These are phyloP conservation scores for Mionectes olivaceus DNA, from an alignment of 2,797 vertebrate species.

Conservation along the genomic window DNA sequence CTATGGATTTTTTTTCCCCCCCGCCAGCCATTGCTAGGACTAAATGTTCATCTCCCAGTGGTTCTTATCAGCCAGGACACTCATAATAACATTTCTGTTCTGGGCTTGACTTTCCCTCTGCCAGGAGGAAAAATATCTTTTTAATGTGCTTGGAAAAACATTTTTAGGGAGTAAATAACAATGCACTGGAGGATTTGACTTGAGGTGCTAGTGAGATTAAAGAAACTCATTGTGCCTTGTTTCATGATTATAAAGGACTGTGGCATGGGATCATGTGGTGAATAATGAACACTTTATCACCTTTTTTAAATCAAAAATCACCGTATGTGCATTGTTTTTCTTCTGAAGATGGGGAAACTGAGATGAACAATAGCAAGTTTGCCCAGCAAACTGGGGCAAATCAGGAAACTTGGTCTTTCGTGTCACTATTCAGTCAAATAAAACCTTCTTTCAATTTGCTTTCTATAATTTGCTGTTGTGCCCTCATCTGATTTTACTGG, in stretches of 20 bases:
- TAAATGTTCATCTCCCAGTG: constrained; percentile 56
- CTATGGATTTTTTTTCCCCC: constrained; percentile 51
- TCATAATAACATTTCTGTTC: constrained; percentile 51
- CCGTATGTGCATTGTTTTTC: neutral
- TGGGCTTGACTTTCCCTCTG: constrained; percentile 1
- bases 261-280: neutral
- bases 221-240: neutral
- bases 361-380: neutral
- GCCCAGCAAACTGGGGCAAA: neutral
- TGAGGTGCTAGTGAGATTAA: neutral
- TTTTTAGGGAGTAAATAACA: constrained; percentile 6
- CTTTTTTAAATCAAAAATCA: neutral
- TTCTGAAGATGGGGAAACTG: neutral
- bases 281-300: neutral
- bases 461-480: neutral
- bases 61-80: constrained; percentile 54
- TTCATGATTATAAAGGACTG: neutral
- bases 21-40: constrained; percentile 41
- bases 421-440: neutral
- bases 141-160: constrained; percentile 4
- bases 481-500: neutral
- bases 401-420: neutral
- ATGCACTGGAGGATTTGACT: neutral
- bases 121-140: constrained; percentile 5
- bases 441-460: neutral